phyloP scores from a whole-genome alignment of 2,113 vertebrate genomes.

The Syngnathus scovelli region DNA sequence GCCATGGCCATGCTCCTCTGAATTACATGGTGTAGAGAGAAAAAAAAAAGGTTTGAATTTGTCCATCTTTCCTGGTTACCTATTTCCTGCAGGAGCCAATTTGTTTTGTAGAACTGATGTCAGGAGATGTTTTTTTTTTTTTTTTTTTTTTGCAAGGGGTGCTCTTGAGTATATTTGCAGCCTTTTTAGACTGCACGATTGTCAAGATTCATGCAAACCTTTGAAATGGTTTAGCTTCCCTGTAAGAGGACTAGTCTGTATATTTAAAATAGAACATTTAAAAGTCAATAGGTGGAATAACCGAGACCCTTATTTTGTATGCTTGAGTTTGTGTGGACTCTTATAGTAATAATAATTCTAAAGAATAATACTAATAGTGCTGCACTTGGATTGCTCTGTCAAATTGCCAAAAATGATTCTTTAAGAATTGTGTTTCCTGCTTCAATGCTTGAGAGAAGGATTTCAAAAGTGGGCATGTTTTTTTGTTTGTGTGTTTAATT shows the following conservation, averaged over 20 bases:
- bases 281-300: background rate
- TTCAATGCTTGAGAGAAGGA: background rate
- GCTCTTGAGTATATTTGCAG: background rate
- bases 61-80: background rate
- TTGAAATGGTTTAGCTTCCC: background rate
- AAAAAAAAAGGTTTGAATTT: background rate
- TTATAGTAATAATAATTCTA: background rate
- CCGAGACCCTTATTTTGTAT: slow-evolving; percentile 3
- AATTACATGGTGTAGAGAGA: background rate
- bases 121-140: background rate
- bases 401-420: background rate
- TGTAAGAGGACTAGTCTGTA: background rate
- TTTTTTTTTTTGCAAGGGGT: background rate
- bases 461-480: background rate
- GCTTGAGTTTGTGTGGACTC: background rate
- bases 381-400: background rate
- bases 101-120: too few species aligned
- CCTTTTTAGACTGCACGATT: background rate
- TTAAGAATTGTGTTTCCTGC: background rate
- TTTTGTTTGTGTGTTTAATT: background rate
- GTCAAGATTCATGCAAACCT: background rate
- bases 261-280: background rate
- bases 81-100: background rate
- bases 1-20: background rate
- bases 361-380: background rate